Conservation (phyloP, 2,797 vertebrate species). For the Discoglossus pictus region DNA sequence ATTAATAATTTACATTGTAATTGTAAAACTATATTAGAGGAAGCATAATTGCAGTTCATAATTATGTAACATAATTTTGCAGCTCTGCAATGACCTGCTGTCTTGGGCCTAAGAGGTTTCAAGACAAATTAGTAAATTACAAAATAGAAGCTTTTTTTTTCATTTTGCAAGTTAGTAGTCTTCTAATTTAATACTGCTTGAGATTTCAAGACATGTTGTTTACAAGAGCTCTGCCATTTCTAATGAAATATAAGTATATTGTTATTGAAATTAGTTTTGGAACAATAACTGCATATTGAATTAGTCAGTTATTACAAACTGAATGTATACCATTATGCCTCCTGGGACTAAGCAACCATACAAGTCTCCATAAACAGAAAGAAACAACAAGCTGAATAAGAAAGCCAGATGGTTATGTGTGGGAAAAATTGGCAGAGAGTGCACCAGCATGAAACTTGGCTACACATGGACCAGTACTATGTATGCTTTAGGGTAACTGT, state of each 20-base stretch:
- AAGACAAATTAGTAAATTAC: no score
- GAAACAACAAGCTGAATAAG: constrained; percentile 5
- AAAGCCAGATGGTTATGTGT: constrained; percentile 12
- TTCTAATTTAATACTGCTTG: no score
- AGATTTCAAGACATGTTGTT: not conserved
- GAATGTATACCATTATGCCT: not conserved
- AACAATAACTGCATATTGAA: not conserved
- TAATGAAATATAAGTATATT: not conserved
- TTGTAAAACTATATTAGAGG: no score
- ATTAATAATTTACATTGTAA: no score
- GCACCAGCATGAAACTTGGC: not conserved
- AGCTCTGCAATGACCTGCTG: no score
- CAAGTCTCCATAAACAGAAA: constrained; percentile 8
- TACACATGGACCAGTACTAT: no score
- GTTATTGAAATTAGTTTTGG: constrained; percentile 6
- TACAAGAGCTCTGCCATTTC: not conserved
- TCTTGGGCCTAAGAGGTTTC: no score
- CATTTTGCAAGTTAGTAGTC: no score
- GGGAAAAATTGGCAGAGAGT: constrained; percentile 4
- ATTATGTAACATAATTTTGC: no score
- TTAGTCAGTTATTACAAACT: not conserved
- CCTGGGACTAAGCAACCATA: not conserved
- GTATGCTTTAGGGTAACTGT: no score
- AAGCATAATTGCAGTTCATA: no score
- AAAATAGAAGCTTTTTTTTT: no score